Evolutionary conservation across 2,888 invertebrate species (phyloP).

Genomic region (Galerucella pusilla): DNA sequence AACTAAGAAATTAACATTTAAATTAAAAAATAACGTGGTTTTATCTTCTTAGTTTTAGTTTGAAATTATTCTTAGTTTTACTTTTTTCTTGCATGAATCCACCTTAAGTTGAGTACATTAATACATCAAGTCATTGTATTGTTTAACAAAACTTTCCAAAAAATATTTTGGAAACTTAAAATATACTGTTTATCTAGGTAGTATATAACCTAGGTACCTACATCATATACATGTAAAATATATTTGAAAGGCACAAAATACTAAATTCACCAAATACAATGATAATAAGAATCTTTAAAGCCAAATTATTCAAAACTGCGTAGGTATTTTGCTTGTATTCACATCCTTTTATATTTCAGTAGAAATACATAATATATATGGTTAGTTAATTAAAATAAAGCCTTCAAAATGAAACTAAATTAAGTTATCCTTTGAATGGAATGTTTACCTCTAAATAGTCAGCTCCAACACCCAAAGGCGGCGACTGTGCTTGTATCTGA

Average conservation of each 20-base stretch:
- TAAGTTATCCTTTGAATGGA: neutral
- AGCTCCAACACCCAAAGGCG: constrained; percentile 61
- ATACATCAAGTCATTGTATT: neutral
- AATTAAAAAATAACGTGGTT: too few relatives aligned
- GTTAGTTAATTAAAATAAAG: too few relatives aligned
- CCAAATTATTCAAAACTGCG: constrained; percentile 4
- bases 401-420: too few relatives aligned
- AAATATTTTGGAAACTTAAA: neutral
- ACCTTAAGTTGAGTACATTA: neutral
- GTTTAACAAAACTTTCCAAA: neutral
- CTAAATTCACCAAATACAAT: neutral
- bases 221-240: too few relatives aligned
- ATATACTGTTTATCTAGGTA: neutral
- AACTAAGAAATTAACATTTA: too few relatives aligned
- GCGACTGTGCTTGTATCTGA: constrained; percentile 62
- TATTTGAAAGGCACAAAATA: too few relatives aligned
- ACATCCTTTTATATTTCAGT: too few relatives aligned
- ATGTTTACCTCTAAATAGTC: constrained; percentile 62
- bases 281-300: neutral
- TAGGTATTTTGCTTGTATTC: constrained; percentile 1
- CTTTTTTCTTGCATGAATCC: too few relatives aligned
- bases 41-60: too few relatives aligned
- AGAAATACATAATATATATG: too few relatives aligned
- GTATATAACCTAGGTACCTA: neutral
- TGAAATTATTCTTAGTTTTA: too few relatives aligned